phyloP scores from a whole-genome alignment of 2,888 invertebrate genomes.

The Cheilosia scutellata region DNA sequence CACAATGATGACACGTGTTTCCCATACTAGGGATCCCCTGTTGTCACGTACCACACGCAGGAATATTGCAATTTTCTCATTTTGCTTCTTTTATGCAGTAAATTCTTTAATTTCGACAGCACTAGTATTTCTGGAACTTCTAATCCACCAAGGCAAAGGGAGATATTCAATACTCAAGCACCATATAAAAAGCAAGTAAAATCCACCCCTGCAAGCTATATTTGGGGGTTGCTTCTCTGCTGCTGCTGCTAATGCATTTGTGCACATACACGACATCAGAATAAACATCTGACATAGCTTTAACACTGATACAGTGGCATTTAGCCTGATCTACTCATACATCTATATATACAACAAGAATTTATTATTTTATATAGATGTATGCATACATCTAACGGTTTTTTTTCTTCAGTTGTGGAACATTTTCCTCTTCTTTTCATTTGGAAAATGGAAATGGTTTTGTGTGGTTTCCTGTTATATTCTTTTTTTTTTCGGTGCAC shows the following conservation, averaged over 20 bases:
- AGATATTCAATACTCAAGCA: neutral
- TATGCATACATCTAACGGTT: slow-evolving; percentile 22
- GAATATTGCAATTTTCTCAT: slow-evolving; percentile 71
- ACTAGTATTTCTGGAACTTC: slow-evolving; percentile 24
- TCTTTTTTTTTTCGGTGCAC: slow-evolving; percentile 4
- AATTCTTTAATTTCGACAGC: slow-evolving; percentile 69
- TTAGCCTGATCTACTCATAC: slow-evolving; percentile 5
- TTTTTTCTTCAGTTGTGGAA: slow-evolving; percentile 36
- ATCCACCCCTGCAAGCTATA: slow-evolving; percentile 67
- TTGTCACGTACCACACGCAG: slow-evolving; percentile 56
- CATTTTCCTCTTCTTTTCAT: slow-evolving; percentile 70
- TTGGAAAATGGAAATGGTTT: slow-evolving; percentile 72
- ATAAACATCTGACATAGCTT: slow-evolving; percentile 61
- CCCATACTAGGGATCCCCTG: slow-evolving; percentile 39
- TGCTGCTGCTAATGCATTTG: slow-evolving; percentile 58
- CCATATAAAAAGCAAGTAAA: slow-evolving; percentile 33
- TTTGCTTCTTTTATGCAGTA: slow-evolving; percentile 53
- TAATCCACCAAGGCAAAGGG: slow-evolving; percentile 5
- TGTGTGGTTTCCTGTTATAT: slow-evolving; percentile 62
- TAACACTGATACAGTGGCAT: slow-evolving; percentile 51
- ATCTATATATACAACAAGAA: neutral
- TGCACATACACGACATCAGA: slow-evolving; percentile 57
- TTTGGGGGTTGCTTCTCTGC: slow-evolving; percentile 68
- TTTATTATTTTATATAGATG: slow-evolving; percentile 49
- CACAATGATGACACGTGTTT: slow-evolving; percentile 71